Conservation (phyloP, 2,888 invertebrate genomes). For the Pseudoips prasinana region DNA sequence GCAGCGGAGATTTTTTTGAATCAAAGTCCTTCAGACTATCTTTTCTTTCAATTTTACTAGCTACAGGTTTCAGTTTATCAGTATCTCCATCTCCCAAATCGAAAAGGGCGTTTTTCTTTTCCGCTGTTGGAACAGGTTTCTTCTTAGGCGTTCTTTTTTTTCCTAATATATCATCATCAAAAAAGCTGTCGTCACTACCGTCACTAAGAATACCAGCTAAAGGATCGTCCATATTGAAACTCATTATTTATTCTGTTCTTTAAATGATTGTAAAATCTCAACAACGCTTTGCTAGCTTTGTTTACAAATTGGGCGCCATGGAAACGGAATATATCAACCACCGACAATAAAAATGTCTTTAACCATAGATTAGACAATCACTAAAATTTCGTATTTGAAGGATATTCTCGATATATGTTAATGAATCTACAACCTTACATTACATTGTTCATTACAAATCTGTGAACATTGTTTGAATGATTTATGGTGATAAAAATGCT, state of each 20-base stretch:
- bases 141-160: conserved; percentile 66
- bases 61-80: conserved; percentile 35
- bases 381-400: too few relatives aligned
- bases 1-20: conserved; percentile 44
- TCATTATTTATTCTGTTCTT: conserved; percentile 70
- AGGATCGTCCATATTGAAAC: conserved; percentile 84
- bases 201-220: conserved; percentile 85
- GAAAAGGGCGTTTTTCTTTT: conserved; percentile 67
- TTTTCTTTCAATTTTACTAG: conserved; percentile 37
- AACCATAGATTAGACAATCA: too few relatives aligned
- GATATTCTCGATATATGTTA: too few relatives aligned
- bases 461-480: too few relatives aligned
- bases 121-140: conserved; percentile 47
- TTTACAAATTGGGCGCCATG: conserved; percentile 59
- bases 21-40: conserved; percentile 44
- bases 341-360: conserved; percentile 4
- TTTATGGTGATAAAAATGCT: too few relatives aligned
- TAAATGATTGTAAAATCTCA: conserved; percentile 5
- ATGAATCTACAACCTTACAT: too few relatives aligned
- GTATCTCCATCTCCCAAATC: conserved; percentile 54
- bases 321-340: conserved; percentile 45
- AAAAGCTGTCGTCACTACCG: conserved; percentile 87
- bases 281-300: too few relatives aligned
- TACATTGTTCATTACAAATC: too few relatives aligned
- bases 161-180: conserved; percentile 82